Conservation (phyloP, 1,140 invertebrate genomes). For the Drosophila willistoni region DNA sequence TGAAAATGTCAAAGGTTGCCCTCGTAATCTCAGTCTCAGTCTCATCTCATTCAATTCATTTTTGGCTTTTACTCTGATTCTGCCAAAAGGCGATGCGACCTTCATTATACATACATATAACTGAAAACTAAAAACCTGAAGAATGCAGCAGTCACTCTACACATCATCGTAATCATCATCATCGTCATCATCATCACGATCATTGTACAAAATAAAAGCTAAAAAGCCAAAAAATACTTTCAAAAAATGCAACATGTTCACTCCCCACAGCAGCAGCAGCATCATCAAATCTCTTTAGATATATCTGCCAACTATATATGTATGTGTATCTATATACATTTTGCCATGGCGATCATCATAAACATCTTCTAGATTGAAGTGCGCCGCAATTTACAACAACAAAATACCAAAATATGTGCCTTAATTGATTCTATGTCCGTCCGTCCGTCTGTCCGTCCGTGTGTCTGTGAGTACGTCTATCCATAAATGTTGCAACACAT, state of each 20-base stretch:
- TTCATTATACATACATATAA: conserved; percentile 34
- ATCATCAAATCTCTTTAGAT: not conserved
- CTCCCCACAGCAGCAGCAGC: conserved; percentile 6
- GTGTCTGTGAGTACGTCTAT: not conserved
- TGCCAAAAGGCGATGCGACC: conserved; percentile 65
- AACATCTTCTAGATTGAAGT: conserved; percentile 63
- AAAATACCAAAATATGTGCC: conserved; percentile 40
- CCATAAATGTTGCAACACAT: conserved; percentile 49
- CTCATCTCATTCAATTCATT: conserved; percentile 51
- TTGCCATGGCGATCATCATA: conserved; percentile 32
- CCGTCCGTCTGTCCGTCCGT: too few relatives aligned
- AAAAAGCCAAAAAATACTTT: conserved; percentile 41
- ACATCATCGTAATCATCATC: not conserved
- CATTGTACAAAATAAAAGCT: conserved; percentile 7
- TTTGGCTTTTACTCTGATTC: conserved; percentile 77
- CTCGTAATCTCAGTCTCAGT: not conserved
- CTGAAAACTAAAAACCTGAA: conserved; percentile 30
- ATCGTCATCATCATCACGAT: too few relatives aligned
- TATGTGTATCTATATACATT: conserved; percentile 1
- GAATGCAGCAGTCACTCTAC: conserved; percentile 59
- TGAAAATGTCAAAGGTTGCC: conserved; percentile 65
- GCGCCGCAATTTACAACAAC: conserved; percentile 72
- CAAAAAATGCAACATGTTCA: conserved; percentile 29
- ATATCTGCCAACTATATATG: not conserved
- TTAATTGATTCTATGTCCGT: conserved; percentile 68